phyloP scores from a whole-genome alignment of 2,888 invertebrate species.

The Epiblema foenella region DNA sequence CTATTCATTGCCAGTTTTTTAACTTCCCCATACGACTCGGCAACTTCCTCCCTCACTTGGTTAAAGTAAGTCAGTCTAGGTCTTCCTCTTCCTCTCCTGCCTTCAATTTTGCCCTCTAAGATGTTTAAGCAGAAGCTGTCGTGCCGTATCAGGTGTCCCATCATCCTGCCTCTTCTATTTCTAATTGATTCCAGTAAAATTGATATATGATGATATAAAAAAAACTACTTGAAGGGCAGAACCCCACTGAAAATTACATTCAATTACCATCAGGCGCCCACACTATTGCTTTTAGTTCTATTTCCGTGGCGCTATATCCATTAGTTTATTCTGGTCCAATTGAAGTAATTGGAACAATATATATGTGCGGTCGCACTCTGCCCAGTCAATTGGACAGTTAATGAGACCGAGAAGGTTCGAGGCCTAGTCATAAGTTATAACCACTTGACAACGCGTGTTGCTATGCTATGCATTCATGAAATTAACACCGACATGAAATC shows the following conservation, averaged over 20 bases:
- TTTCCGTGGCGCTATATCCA: constrained; percentile 17
- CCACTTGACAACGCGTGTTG: constrained; percentile 1
- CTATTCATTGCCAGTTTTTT: too few relatives aligned
- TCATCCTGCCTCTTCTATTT: too few relatives aligned
- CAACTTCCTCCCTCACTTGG: too few relatives aligned
- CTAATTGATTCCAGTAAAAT: too few relatives aligned
- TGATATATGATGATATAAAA: too few relatives aligned
- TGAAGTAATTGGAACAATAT: constrained; percentile 50
- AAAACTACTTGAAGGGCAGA: too few relatives aligned
- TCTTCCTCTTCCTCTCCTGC: too few relatives aligned
- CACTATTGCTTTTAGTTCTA: constrained; percentile 5
- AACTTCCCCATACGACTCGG: too few relatives aligned
- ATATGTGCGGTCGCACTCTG: constrained; percentile 50
- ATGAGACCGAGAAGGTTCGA: constrained; percentile 8
- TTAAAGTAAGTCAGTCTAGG: too few relatives aligned
- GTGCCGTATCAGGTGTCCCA: too few relatives aligned
- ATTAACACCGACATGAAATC: not conserved
- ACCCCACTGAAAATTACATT: not conserved
- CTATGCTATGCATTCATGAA: not conserved
- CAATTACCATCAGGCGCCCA: constrained; percentile 21
- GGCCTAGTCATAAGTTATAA: not conserved
- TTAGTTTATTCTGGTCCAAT: constrained; percentile 32
- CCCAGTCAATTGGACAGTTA: constrained; percentile 49
- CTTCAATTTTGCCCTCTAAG: too few relatives aligned
- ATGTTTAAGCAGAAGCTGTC: too few relatives aligned